These are phyloP conservation scores for Brassicogethes aeneus DNA, from an alignment of 2,888 invertebrate genomes.

Conservation along the genomic window DNA sequence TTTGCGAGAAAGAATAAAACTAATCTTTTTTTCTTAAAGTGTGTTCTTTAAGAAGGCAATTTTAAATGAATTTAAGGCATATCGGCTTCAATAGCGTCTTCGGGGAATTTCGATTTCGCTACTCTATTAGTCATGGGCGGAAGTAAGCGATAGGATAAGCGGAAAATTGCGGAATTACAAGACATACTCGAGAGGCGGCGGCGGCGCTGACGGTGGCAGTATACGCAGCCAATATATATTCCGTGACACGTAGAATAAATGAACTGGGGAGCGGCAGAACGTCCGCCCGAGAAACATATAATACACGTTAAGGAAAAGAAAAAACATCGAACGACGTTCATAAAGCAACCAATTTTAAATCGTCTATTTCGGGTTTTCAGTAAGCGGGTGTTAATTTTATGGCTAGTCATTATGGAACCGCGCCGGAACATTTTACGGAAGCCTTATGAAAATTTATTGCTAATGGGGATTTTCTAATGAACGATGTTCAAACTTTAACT, in stretches of 20 bases:
- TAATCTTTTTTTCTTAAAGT: too few species aligned
- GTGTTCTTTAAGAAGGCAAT: background rate
- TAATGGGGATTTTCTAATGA: background rate
- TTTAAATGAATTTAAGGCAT: background rate
- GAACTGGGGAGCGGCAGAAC: background rate
- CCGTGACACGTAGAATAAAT: background rate
- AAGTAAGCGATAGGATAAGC: background rate
- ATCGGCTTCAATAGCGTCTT: background rate
- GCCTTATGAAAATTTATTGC: background rate
- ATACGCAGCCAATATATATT: background rate
- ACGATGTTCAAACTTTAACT: too few species aligned
- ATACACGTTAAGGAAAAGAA: background rate
- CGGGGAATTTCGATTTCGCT: constrained; percentile 5
- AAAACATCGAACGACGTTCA: background rate
- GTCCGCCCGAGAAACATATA: background rate
- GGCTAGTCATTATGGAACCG: background rate
- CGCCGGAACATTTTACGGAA: background rate
- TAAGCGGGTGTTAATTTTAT: background rate
- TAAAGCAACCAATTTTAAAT: background rate
- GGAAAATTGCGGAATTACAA: constrained; percentile 1
- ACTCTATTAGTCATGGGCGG: constrained; percentile 1
- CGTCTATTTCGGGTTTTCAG: background rate
- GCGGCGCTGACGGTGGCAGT: too few species aligned
- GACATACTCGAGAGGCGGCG: background rate
- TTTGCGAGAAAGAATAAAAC: too few species aligned